Base-by-base conservation (phyloP, 2,888 invertebrate species). In the Allophyes oxyacanthae region DNA sequence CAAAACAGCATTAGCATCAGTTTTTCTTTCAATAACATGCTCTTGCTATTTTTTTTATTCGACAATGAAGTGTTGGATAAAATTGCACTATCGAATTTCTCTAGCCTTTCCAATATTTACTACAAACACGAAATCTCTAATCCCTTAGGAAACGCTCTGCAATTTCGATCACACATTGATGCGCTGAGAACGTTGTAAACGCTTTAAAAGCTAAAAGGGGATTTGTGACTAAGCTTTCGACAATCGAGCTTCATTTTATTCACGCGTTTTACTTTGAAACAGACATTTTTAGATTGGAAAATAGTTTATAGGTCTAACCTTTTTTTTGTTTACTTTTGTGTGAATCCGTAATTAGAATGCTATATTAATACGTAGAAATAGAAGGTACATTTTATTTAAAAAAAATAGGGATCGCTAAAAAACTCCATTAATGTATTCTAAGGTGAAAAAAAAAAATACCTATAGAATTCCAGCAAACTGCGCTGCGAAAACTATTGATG, bases 131-230 rank as follows among this genome's bases (percentile, higher is more conserved):
- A 51, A 49, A 45, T 52, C 38, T 54, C 14, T 37, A 70, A 70
- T 59, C 53, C 50, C 20, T 14, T 33, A 43, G 50, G 53, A 20
- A 41, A 55, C 43, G 38, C 41, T 46, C 25, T 49, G 41, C 65
- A 65, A 55, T 55, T 70, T 55, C 67, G 54, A 71, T 60, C 46
- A 60, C 58, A 64, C 50, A 53, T 46, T 52, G 45, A 40, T 36
- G 42, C 66, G 8, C 26, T 15, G 32, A 45, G 51, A 45, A 53
- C 49, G 36, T 25, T 42, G 48, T 46, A 43, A 36, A 50, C 51
- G 51, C 45, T 69, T 62, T 49, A 56, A 62, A 57, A 36, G 44
- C 7, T 72, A 32, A 52, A 72, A 67, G 38, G 40, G 63, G 51
- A 63, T 72, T 62, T 67, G 25, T 11, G 45, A 52, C 44, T 52